phyloP scores from a whole-genome alignment of 2,888 invertebrate genomes.

The Eumerus sabulonum region DNA sequence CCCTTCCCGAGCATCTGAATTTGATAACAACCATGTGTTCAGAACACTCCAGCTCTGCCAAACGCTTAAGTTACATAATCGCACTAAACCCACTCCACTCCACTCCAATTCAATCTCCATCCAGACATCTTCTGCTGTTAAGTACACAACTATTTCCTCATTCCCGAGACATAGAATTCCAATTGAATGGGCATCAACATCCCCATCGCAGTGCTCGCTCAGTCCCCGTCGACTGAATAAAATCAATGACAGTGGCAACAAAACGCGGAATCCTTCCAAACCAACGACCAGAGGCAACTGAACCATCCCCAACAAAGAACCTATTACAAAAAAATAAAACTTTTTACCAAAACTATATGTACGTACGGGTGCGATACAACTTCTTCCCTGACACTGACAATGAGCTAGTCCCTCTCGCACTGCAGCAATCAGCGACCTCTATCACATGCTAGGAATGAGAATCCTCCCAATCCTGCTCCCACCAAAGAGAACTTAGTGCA shows the following conservation, averaged over 20 bases:
- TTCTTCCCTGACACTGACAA: slow-evolving; percentile 67
- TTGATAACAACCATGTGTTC: slow-evolving; percentile 42
- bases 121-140: slow-evolving; percentile 32
- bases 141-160: slow-evolving; percentile 42
- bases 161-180: slow-evolving; percentile 33
- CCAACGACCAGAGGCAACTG: slow-evolving; percentile 13
- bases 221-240: slow-evolving; percentile 2
- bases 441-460: slow-evolving; percentile 37
- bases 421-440: slow-evolving; percentile 62
- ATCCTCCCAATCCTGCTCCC: slow-evolving; percentile 4
- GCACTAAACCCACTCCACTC: background rate
- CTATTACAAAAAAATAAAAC: slow-evolving; percentile 62
- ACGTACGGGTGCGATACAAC: slow-evolving; percentile 20
- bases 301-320: slow-evolving; percentile 66
- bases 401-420: slow-evolving; percentile 60
- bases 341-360: slow-evolving; percentile 28
- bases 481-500: slow-evolving; percentile 19
- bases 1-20: slow-evolving; percentile 21
- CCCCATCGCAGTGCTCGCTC: background rate
- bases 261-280: slow-evolving; percentile 28
- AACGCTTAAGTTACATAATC: slow-evolving; percentile 49
- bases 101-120: slow-evolving; percentile 24
- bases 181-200: slow-evolving; percentile 27
- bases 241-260: slow-evolving; percentile 39
- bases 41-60: slow-evolving; percentile 10